These are phyloP conservation scores for Cyprinodon diabolis DNA, from an alignment of 2,797 vertebrate genomes.

Conservation along the genomic window DNA sequence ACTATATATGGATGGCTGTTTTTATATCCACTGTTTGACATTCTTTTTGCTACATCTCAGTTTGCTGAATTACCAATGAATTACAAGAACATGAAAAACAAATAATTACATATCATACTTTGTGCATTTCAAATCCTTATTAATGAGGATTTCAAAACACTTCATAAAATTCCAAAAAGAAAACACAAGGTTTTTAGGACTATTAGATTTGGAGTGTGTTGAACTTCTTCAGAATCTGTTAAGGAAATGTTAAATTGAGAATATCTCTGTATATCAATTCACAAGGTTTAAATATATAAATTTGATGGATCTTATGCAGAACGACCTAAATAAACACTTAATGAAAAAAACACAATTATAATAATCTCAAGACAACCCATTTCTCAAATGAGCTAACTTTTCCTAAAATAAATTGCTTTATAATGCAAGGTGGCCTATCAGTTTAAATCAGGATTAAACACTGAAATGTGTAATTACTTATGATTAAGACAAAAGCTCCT, in stretches of 20 bases:
- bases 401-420: neutral
- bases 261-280: neutral
- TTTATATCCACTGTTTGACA: constrained; percentile 42
- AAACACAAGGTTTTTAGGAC: constrained; percentile 5
- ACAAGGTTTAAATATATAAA: constrained; percentile 9
- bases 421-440: constrained; percentile 11
- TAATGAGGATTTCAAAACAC: constrained; percentile 21
- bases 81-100: constrained; percentile 47
- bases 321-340: constrained; percentile 8
- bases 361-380: constrained; percentile 1
- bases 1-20: constrained; percentile 33
- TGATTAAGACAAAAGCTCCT: constrained; percentile 26
- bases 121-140: constrained; percentile 32
- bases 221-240: constrained; percentile 9
- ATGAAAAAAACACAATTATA: too few species aligned
- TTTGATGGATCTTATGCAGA: constrained; percentile 17
- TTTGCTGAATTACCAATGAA: constrained; percentile 69
- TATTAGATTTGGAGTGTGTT: constrained; percentile 24
- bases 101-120: constrained; percentile 26
- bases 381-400: neutral
- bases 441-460: constrained; percentile 13
- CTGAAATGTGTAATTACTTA: constrained; percentile 20
- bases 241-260: constrained; percentile 4
- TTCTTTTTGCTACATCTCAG: constrained; percentile 66
- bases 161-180: constrained; percentile 32